Percentiles rank a stretch among this genome's conserved stretches.
phyloP scores from a whole-genome alignment of 2,113 vertebrate species.

The Anthoscopus minutus region DNA sequence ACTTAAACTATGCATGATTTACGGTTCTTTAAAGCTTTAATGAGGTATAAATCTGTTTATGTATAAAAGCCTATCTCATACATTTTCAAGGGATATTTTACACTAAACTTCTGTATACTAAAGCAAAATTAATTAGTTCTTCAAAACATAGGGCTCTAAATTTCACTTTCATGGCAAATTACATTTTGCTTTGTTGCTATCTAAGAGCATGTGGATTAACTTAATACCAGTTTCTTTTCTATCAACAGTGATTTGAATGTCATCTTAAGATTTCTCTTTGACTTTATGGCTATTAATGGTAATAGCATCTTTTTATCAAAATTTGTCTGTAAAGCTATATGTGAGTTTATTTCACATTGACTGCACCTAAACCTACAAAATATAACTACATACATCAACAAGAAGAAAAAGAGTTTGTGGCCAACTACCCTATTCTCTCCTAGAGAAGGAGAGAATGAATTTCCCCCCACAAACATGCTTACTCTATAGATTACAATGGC shows the following conservation, averaged over 20 bases:
- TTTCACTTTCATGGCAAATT: conserved; percentile 24
- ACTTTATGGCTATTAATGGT: background rate
- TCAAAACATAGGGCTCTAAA: background rate
- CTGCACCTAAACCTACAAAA: background rate
- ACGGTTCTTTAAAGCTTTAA: background rate
- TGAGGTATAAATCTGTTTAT: background rate
- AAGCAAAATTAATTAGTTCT: conserved; percentile 29
- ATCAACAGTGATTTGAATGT: background rate
- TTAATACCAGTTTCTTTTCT: background rate
- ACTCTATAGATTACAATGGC: background rate
- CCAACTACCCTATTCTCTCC: background rate
- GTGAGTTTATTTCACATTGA: background rate
- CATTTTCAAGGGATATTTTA: conserved; percentile 7
- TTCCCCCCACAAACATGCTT: background rate
- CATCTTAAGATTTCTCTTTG: background rate
- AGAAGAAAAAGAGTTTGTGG: background rate
- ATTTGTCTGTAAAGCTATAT: background rate
- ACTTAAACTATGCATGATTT: background rate
- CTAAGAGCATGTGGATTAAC: background rate
- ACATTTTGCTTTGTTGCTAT: background rate
- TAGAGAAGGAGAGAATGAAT: no score
- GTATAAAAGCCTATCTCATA: background rate
- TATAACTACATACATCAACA: background rate
- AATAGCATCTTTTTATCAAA: background rate
- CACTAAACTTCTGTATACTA: background rate